Conservation (phyloP, 1,140 invertebrate genomes). For the Mercenaria mercenaria region DNA sequence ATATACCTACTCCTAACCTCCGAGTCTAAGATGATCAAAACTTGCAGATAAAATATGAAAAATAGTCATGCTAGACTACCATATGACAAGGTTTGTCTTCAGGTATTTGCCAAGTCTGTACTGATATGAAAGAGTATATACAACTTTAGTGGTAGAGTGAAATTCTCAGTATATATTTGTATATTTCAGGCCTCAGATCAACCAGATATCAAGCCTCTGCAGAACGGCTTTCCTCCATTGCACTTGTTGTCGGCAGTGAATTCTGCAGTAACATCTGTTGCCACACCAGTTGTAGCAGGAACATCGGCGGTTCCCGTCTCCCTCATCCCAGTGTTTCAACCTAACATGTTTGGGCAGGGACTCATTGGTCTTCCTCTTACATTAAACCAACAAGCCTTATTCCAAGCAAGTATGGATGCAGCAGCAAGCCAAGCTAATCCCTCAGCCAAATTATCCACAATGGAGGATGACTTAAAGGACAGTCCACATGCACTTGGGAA, state of each 20-base stretch:
- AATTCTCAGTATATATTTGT: too few species aligned
- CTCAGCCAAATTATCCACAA: background rate
- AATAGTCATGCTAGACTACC: too few species aligned
- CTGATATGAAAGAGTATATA: too few species aligned
- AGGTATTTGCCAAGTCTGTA: too few species aligned
- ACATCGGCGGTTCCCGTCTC: background rate
- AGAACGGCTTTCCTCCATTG: slow-evolving; percentile 15
- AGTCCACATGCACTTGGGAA: too few species aligned
- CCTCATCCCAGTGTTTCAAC: slow-evolving; percentile 19
- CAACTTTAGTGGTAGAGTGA: too few species aligned
- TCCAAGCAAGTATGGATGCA: background rate
- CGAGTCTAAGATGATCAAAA: too few species aligned
- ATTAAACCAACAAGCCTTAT: slow-evolving; percentile 1
- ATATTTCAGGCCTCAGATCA: slow-evolving; percentile 13
- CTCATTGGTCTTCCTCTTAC: background rate
- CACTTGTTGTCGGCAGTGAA: slow-evolving; percentile 6
- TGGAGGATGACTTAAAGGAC: background rate
- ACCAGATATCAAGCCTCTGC: slow-evolving; percentile 19
- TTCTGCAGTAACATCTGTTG: background rate
- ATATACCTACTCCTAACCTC: too few species aligned
- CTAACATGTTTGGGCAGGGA: background rate
- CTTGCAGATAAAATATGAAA: too few species aligned
- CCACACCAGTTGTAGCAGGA: background rate
- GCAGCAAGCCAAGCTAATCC: background rate
- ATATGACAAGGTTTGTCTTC: too few species aligned